These are phyloP conservation scores for Drosophila azteca DNA, from an alignment of 1,140 invertebrate genomes.

Conservation along the genomic window DNA sequence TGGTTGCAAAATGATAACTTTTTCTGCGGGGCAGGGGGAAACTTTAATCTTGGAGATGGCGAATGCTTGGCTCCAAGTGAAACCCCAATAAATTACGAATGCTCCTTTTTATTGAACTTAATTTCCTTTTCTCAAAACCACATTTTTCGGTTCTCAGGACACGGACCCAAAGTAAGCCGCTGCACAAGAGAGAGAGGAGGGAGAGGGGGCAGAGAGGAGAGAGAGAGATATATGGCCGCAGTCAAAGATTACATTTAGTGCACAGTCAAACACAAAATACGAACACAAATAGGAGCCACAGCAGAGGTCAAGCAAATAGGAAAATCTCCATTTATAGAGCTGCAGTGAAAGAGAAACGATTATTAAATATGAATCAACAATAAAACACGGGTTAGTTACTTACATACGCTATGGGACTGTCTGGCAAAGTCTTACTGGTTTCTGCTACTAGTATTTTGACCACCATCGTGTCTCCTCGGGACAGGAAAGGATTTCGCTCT, in stretches of 20 bases:
- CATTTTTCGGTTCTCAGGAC: slow-evolving; percentile 48
- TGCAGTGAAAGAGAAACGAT: too few species aligned
- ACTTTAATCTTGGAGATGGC: slow-evolving; percentile 40
- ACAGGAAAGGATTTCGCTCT: slow-evolving; percentile 25
- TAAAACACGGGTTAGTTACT: not conserved
- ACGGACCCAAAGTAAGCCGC: slow-evolving; percentile 46
- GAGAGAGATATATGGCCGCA: slow-evolving; percentile 66
- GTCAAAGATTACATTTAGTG: slow-evolving; percentile 75
- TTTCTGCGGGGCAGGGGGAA: slow-evolving; percentile 17
- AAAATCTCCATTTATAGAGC: too few species aligned
- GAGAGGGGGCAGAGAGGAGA: too few species aligned
- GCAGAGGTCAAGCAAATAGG: too few species aligned
- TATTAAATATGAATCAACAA: not conserved
- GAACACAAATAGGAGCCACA: not conserved
- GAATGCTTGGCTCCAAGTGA: not conserved
- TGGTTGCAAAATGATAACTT: slow-evolving; percentile 61
- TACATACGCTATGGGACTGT: too few species aligned
- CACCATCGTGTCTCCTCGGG: not conserved
- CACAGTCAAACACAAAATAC: slow-evolving; percentile 4
- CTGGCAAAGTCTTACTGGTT: too few species aligned
- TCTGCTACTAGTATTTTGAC: not conserved
- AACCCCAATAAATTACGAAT: slow-evolving; percentile 74
- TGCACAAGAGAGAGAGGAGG: slow-evolving; percentile 38
- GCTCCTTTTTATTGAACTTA: slow-evolving; percentile 76
- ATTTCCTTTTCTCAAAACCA: slow-evolving; percentile 71